Conservation (phyloP, 2,888 invertebrate species). For the Megastigmus dorsalis region DNA sequence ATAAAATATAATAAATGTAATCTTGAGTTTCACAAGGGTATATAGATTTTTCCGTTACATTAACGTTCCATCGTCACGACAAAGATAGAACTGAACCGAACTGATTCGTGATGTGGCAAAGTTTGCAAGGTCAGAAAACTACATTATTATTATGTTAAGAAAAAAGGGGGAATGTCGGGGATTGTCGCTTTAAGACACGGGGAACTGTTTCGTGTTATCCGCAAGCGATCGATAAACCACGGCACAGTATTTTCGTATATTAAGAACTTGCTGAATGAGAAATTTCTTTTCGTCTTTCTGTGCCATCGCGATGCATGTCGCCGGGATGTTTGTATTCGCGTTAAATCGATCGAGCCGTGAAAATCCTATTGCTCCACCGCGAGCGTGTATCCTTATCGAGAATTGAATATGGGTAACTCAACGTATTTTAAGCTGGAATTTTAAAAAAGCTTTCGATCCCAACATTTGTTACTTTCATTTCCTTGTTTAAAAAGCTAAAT, state of each 20-base stretch:
- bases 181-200: not conserved
- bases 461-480: not conserved
- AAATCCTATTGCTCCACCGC: not conserved
- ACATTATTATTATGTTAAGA: not conserved
- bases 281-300: not conserved
- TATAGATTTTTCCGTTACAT: not conserved
- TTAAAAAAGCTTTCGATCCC: too few species aligned
- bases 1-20: not conserved
- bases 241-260: slow-evolving; percentile 4
- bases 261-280: slow-evolving; percentile 7
- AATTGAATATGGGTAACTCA: too few species aligned
- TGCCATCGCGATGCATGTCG: slow-evolving; percentile 14
- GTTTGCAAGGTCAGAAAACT: slow-evolving; percentile 32
- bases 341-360: slow-evolving; percentile 32
- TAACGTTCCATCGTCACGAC: slow-evolving; percentile 31
- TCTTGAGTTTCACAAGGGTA: not conserved
- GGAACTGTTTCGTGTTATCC: slow-evolving; percentile 3
- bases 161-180: slow-evolving; percentile 10
- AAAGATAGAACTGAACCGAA: not conserved
- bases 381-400: too few species aligned
- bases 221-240: slow-evolving; percentile 31
- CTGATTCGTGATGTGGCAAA: slow-evolving; percentile 10
- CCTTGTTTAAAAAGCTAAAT: not conserved
- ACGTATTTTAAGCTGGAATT: too few species aligned
- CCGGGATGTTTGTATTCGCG: not conserved